Percentiles rank a stretch among this genome's conserved stretches.
phyloP scores from a whole-genome alignment of 2,888 invertebrate genomes.

The Drosophila niveifrons region DNA sequence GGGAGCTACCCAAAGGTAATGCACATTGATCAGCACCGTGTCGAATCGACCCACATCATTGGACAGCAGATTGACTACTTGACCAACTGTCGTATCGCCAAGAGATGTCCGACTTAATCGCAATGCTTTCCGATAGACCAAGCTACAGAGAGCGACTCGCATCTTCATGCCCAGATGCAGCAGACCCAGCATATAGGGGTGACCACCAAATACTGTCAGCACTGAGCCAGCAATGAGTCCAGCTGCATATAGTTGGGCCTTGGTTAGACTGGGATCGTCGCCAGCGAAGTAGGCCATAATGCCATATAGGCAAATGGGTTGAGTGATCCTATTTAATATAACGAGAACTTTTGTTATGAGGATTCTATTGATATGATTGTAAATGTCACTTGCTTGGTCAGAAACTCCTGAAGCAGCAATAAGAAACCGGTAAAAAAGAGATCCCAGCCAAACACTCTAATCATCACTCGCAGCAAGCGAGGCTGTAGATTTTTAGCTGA shows the following conservation, averaged over 20 bases:
- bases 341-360: too few species aligned
- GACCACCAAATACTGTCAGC: constrained; percentile 90
- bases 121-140: constrained; percentile 89
- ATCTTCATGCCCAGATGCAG: constrained; percentile 89
- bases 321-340: constrained; percentile 86
- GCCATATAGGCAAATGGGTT: constrained; percentile 88
- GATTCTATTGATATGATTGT: not conserved
- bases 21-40: constrained; percentile 92
- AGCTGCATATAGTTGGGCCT: constrained; percentile 91
- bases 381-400: constrained; percentile 84
- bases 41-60: constrained; percentile 93
- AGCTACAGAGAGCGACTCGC: constrained; percentile 89
- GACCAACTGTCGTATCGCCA: constrained; percentile 91
- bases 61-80: constrained; percentile 95
- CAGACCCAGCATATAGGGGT: constrained; percentile 93
- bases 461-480: constrained; percentile 81
- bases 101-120: constrained; percentile 90
- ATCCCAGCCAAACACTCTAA: constrained; percentile 87
- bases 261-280: constrained; percentile 78
- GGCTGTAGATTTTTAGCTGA: constrained; percentile 85
- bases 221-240: constrained; percentile 91
- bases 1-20: constrained; percentile 96
- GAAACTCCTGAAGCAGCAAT: constrained; percentile 87
- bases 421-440: constrained; percentile 87
- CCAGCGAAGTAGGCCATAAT: constrained; percentile 87